Evolutionary conservation across 2,888 invertebrate genomes (phyloP).

Genomic region (Cylloceria caligata): DNA sequence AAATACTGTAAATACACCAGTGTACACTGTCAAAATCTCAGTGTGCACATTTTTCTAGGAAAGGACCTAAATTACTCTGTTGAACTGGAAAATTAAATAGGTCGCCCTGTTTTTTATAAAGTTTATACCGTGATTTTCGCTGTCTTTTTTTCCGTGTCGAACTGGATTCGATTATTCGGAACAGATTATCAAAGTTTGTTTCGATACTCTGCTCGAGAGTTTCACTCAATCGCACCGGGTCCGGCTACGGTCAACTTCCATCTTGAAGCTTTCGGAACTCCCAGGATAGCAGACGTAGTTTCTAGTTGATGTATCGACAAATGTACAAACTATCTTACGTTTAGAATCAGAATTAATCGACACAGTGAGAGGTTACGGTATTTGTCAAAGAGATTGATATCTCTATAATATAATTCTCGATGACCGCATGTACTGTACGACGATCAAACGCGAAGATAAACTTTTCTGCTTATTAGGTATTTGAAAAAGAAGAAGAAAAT

Average conservation of each 20-base stretch:
- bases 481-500: background rate
- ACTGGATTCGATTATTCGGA: no score
- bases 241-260: background rate
- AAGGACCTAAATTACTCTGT: no score
- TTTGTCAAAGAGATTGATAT: background rate
- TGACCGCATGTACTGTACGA: background rate
- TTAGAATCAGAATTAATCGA: background rate
- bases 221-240: conserved; percentile 5
- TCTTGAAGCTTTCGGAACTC: background rate
- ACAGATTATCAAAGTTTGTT: conserved; percentile 9
- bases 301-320: background rate
- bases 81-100: no score
- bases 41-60: no score
- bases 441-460: conserved; percentile 13
- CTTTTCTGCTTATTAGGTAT: background rate
- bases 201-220: conserved; percentile 4
- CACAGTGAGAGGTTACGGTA: background rate
- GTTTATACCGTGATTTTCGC: no score
- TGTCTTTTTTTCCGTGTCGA: no score
- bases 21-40: no score
- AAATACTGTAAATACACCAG: no score
- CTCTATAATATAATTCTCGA: background rate
- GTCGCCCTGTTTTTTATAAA: no score
- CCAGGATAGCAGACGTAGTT: conserved; percentile 7
- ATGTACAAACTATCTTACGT: background rate